Conservation (phyloP, 2,888 invertebrate species). For the Agrotis exclamationis region DNA sequence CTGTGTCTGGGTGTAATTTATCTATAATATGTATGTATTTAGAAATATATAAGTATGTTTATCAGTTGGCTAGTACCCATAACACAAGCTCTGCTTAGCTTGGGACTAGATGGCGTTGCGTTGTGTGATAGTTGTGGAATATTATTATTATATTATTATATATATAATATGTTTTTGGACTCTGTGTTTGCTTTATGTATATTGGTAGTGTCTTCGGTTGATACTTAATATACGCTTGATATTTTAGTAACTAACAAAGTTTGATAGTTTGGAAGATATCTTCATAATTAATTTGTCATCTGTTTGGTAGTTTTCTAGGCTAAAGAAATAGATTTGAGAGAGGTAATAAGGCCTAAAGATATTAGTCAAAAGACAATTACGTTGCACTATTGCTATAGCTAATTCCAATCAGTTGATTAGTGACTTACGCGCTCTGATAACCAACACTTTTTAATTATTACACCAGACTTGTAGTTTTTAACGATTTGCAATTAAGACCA, state of each 20-base stretch:
- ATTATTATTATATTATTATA: too few species aligned
- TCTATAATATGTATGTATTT: too few species aligned
- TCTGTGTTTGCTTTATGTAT: too few species aligned
- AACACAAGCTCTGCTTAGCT: too few species aligned
- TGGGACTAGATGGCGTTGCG: too few species aligned
- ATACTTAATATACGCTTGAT: neutral
- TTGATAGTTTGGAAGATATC: neutral
- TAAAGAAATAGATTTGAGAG: neutral
- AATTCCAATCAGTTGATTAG: conserved; percentile 56
- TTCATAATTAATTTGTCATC: neutral
- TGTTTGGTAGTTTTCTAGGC: neutral
- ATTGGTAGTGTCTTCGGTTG: neutral
- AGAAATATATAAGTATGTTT: too few species aligned
- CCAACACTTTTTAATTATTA: conserved; percentile 44
- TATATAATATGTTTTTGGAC: too few species aligned
- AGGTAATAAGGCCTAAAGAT: conserved; percentile 10
- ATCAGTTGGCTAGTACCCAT: too few species aligned
- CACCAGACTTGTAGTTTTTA: conserved; percentile 35
- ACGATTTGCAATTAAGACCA: conserved; percentile 23
- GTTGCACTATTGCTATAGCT: conserved; percentile 46
- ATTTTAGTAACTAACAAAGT: neutral
- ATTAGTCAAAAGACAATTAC: conserved; percentile 39
- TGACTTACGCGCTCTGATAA: conserved; percentile 57
- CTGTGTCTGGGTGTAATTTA: too few species aligned
- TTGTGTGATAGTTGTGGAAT: too few species aligned